Conservation (phyloP, 2,888 invertebrate species). For the Rhamnusium bicolor region DNA sequence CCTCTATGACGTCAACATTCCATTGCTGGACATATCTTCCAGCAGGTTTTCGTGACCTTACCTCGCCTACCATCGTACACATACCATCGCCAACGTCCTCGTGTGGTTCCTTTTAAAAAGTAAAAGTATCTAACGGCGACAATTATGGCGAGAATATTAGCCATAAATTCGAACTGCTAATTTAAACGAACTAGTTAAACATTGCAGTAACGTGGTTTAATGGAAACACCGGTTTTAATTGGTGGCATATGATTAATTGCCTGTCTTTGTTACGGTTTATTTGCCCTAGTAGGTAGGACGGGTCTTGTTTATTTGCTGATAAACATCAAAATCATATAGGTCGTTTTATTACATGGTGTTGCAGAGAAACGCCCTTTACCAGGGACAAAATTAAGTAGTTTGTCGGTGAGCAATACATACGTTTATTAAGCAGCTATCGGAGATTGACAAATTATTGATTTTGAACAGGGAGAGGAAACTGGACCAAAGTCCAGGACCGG, state of each 20-base stretch:
- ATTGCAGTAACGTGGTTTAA: conserved; percentile 16
- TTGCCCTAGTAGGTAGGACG: not conserved
- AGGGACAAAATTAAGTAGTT: not conserved
- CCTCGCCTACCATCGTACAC: conserved; percentile 1
- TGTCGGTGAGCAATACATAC: not conserved
- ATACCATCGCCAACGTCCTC: not conserved
- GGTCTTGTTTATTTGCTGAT: conserved; percentile 9
- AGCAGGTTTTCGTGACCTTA: not conserved
- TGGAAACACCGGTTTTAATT: conserved; percentile 20
- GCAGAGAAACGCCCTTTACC: not conserved
- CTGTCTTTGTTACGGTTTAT: conserved; percentile 9
- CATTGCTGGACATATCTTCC: conserved; percentile 48
- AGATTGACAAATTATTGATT: not conserved
- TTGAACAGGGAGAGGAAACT: too few species aligned
- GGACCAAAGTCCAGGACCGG: too few species aligned
- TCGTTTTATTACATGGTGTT: not conserved
- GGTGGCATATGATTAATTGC: conserved; percentile 17
- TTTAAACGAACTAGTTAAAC: conserved; percentile 18
- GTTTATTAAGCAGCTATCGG: not conserved
- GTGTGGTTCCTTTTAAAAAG: conserved; percentile 39
- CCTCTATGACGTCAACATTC: conserved; percentile 58
- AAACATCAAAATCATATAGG: not conserved
- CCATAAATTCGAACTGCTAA: conserved; percentile 6
- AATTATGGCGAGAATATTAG: conserved; percentile 8
- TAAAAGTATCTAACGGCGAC: conserved; percentile 38